phyloP scores from a whole-genome alignment of 1,140 invertebrate species.

The Halictus rubicundus region DNA sequence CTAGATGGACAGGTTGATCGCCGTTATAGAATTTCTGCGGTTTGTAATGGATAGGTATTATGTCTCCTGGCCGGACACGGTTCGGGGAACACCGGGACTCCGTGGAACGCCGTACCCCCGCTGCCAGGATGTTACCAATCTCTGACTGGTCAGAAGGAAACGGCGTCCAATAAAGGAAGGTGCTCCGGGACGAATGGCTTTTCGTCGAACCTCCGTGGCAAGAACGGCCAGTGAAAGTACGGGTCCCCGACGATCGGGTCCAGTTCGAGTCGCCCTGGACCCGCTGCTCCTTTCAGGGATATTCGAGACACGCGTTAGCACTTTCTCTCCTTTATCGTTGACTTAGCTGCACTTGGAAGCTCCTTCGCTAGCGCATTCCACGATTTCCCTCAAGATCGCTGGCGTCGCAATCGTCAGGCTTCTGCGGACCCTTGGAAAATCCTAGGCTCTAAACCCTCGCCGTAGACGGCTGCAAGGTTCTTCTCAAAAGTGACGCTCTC shows the following conservation, averaged over 20 bases:
- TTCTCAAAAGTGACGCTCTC: no score
- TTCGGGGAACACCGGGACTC: slow-evolving; percentile 37
- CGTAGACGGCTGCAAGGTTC: no score
- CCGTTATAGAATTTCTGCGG: slow-evolving; percentile 73
- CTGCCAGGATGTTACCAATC: neutral
- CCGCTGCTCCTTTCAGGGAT: slow-evolving; percentile 32
- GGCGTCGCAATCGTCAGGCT: no score
- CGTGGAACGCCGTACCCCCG: slow-evolving; percentile 54
- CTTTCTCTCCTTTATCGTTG: slow-evolving; percentile 45
- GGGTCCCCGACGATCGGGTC: slow-evolving; percentile 19
- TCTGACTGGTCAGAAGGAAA: neutral
- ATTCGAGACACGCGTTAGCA: slow-evolving; percentile 19
- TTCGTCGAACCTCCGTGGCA: neutral
- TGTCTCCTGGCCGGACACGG: slow-evolving; percentile 51
- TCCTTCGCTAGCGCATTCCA: neutral
- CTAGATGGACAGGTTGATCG: slow-evolving; percentile 50
- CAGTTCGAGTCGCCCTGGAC: slow-evolving; percentile 17
- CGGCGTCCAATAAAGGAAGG: neutral
- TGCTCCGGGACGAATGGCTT: neutral
- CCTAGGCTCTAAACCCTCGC: no score
- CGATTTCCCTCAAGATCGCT: no score
- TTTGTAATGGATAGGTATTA: slow-evolving; percentile 72
- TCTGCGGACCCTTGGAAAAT: no score
- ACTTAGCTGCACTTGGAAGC: slow-evolving; percentile 20
- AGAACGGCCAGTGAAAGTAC: slow-evolving; percentile 52